Evolutionary conservation across 1,140 invertebrate genomes (phyloP).

Genomic region (Ceratina calcarata): DNA sequence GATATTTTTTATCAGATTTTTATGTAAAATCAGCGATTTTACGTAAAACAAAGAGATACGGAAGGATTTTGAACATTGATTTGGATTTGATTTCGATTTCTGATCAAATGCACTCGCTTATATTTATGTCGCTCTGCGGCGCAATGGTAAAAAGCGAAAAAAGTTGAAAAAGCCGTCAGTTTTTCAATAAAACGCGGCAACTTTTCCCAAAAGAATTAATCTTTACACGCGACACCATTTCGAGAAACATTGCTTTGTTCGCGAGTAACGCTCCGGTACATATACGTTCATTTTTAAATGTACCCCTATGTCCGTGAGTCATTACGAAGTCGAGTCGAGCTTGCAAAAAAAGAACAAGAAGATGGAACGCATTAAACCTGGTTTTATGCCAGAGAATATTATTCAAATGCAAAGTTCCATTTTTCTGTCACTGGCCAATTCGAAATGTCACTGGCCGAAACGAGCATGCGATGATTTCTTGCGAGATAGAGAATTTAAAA

Average conservation of each 20-base stretch:
- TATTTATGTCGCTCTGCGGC: too few relatives aligned
- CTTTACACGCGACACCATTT: neutral
- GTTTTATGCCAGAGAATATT: slow-evolving; percentile 11
- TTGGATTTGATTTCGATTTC: too few relatives aligned
- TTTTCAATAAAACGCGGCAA: neutral
- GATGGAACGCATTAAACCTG: neutral
- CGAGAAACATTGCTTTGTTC: slow-evolving; percentile 2
- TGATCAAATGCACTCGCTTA: too few relatives aligned
- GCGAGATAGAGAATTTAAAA: neutral
- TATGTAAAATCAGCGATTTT: too few relatives aligned
- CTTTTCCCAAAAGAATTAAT: slow-evolving; percentile 11
- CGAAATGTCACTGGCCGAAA: neutral
- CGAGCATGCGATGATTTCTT: neutral
- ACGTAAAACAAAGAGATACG: too few relatives aligned
- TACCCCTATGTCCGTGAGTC: slow-evolving; percentile 24
- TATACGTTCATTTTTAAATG: neutral
- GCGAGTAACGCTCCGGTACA: neutral
- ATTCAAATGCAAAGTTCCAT: neutral
- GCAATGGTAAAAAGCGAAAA: neutral
- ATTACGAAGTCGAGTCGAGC: slow-evolving; percentile 16
- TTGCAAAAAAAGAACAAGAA: neutral
- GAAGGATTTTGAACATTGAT: too few relatives aligned
- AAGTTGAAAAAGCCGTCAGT: neutral
- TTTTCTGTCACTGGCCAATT: neutral
- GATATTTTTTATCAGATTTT: too few relatives aligned